phyloP scores from a whole-genome alignment of 1,140 invertebrate genomes.

The Pogonus chalceus region DNA sequence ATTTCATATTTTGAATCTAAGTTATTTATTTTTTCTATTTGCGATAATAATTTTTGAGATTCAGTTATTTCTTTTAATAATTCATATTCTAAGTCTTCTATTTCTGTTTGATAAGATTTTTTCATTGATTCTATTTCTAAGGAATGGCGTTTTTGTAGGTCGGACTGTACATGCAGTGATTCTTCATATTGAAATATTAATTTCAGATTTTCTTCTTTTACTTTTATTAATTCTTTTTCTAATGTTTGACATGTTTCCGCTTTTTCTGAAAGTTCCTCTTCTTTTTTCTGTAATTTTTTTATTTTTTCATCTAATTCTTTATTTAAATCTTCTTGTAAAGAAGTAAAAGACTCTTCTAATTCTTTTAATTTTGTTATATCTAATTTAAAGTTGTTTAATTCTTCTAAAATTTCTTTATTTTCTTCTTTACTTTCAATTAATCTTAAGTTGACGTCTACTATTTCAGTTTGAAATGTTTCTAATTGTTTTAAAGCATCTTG shows the following conservation, averaged over 20 bases:
- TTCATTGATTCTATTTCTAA: constrained; percentile 18
- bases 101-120: constrained; percentile 20
- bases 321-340: not conserved
- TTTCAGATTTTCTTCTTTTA: constrained; percentile 14
- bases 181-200: constrained; percentile 28
- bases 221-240: not conserved
- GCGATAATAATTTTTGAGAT: constrained; percentile 17
- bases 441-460: not conserved
- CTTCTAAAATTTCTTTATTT: not conserved
- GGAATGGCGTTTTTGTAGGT: constrained; percentile 28
- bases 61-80: constrained; percentile 23
- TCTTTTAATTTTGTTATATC: not conserved
- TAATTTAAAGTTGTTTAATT: not conserved
- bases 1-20: not conserved
- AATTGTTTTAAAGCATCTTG: not conserved
- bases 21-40: constrained; percentile 11
- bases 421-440: not conserved
- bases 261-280: not conserved
- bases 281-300: not conserved
- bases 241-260: not conserved
- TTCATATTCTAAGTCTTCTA: constrained; percentile 25
- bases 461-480: not conserved
- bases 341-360: not conserved
- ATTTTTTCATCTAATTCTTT: not conserved
- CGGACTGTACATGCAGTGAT: constrained; percentile 33